phyloP scores from a whole-genome alignment of 2,888 invertebrate species.

The Plebejus melissa region DNA sequence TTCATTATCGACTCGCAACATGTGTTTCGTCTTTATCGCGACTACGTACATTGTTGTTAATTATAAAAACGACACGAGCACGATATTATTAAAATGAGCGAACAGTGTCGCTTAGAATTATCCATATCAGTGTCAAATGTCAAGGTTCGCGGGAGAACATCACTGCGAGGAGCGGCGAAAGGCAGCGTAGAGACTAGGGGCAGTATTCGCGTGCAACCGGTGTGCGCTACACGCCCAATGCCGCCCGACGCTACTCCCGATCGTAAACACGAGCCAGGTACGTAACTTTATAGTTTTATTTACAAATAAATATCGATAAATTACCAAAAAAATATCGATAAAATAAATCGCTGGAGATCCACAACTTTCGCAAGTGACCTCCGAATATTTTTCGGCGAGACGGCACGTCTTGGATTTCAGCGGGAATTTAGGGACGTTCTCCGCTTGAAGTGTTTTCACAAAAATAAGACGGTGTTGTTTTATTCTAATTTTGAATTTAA shows the following conservation, averaged over 20 bases:
- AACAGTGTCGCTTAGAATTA: conserved; percentile 34
- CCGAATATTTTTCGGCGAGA: conserved; percentile 25
- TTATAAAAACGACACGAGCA: not conserved
- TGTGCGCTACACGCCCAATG: conserved; percentile 51
- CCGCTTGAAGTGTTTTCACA: conserved; percentile 5
- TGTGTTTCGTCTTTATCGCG: not conserved
- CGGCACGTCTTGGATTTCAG: conserved; percentile 28
- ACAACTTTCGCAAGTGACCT: not conserved
- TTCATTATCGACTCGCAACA: not conserved
- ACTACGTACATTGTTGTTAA: not conserved
- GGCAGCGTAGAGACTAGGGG: conserved; percentile 39
- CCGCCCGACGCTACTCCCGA: conserved; percentile 43
- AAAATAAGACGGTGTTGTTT: not conserved
- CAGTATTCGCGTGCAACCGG: conserved; percentile 62
- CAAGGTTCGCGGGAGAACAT: conserved; percentile 37
- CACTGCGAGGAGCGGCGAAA: conserved; percentile 49
- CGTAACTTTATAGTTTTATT: conserved; percentile 41
- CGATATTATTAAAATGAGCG: not conserved
- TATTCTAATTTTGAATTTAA: conserved; percentile 7
- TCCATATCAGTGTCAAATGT: conserved; percentile 47
- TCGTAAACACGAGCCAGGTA: conserved; percentile 53
- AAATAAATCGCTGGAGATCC: not conserved
- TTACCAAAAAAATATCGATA: not conserved
- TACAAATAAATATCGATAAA: conserved; percentile 12
- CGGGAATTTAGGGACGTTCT: conserved; percentile 17